Base-by-base conservation (phyloP, 2,888 invertebrate genomes). In the Seira ritae region DNA sequence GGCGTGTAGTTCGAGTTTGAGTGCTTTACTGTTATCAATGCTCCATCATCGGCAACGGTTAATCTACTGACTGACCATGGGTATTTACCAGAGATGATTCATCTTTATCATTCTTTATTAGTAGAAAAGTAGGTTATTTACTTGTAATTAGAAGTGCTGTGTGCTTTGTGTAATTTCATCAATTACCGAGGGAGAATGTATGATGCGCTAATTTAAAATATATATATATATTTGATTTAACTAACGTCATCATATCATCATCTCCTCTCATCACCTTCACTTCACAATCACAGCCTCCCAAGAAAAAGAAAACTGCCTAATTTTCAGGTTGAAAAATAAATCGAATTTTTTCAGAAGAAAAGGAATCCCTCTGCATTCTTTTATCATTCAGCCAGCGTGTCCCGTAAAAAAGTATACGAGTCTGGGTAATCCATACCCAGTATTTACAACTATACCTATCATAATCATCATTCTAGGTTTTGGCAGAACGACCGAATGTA, bases 61-160 rank as follows among this genome's bases (percentile, higher is more conserved):
- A 4, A 31, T 2, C 23, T 24, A 10, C 15, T 50, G 17, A n/a
- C 12, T 67, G 20, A 67, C 23, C 23, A 65, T 65, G 65, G 65
- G 65, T 22, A 22, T 67, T 67, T 23, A 67, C 23, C 20, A 67
- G n/a, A 67, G n/a, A 67, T 24, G 23, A 67, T 67, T 67, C 23
- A 67, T 67, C 67, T 23, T 67, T 6, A 24, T 67, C 20, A 3
- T 67, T 67, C 22, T 8, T n/a, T 50, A 12, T 50, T 3, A 50
- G 50, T 8, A 31, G 31, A 31, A 31, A 31, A 31, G 50, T n/a
- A 50, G 50, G 50, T 50, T 50, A n/a, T n/a, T 50, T n/a, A 50
- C 3, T 50, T 50, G 15, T 50, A 50, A 50, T 50, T 50, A 50
- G 12, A 50, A 50, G 17, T 50, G 12, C n/a, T n/a, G 17, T 50